Conservation (phyloP, 2,113 vertebrate genomes). For the Pipra filicauda region DNA sequence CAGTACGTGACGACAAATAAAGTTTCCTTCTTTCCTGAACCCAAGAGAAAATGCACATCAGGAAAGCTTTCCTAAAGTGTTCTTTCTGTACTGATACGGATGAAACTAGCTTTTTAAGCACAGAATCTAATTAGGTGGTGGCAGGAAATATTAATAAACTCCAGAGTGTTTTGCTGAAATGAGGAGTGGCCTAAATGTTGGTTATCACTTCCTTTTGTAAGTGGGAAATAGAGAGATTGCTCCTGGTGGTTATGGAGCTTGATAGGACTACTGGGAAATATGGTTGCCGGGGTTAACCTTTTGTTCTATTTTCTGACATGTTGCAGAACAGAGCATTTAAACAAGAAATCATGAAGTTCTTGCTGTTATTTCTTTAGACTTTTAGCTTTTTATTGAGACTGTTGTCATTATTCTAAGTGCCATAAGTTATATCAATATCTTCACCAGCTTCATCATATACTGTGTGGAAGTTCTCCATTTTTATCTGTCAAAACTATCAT, state of each 20-base stretch:
- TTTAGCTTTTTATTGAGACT: not conserved
- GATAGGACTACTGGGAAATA: not conserved
- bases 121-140: not conserved
- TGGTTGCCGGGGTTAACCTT: not conserved
- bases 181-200: not conserved
- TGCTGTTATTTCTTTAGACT: not conserved
- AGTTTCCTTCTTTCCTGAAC: not conserved
- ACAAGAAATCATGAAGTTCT: not conserved
- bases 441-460: not conserved
- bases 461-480: not conserved
- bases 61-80: not conserved
- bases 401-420: not conserved
- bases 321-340: not conserved
- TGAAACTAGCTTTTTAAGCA: not conserved
- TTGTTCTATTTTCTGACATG: not conserved
- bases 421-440: not conserved
- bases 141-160: not conserved
- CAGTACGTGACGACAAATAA: not conserved
- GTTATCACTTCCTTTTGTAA: not conserved
- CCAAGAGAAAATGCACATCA: not conserved
- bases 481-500: not conserved
- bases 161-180: not conserved
- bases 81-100: not conserved
- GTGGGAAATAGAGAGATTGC: not conserved
- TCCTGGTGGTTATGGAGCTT: not conserved